Percentiles rank a stretch among this genome's conserved stretches.
Conservation (phyloP, 2,797 vertebrate genomes). For the Furcifer pardalis region DNA sequence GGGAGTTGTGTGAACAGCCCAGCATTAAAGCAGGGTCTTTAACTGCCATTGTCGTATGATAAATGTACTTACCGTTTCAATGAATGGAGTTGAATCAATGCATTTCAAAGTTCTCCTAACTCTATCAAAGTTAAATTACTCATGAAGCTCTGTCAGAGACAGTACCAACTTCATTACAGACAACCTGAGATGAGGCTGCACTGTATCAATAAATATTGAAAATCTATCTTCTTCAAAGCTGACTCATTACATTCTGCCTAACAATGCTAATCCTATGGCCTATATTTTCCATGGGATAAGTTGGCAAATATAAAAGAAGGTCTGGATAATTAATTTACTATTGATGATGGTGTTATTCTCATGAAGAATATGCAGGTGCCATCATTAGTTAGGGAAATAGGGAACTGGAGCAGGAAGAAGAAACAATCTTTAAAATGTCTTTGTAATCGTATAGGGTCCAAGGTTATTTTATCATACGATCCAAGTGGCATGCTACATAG, state of each 20-base stretch:
- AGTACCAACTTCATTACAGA: slow-evolving; percentile 32
- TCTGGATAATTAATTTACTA: slow-evolving; percentile 42
- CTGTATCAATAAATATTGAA: slow-evolving; percentile 35
- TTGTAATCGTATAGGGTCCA: background rate
- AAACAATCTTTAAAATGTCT: no score
- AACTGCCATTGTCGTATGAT: background rate
- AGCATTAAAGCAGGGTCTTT: background rate
- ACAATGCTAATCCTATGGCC: background rate
- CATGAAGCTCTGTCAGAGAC: slow-evolving; percentile 35
- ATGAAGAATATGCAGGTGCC: background rate
- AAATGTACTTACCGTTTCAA: slow-evolving; percentile 20
- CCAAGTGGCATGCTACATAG: background rate
- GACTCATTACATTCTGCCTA: slow-evolving; percentile 16
- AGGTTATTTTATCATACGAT: background rate
- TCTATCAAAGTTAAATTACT: slow-evolving; percentile 34
- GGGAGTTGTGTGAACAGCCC: background rate
- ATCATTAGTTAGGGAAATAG: background rate
- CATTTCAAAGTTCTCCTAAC: slow-evolving; percentile 39
- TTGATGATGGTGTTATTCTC: background rate
- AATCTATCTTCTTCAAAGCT: slow-evolving; percentile 34
- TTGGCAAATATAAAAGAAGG: slow-evolving; percentile 35
- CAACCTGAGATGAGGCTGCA: slow-evolving; percentile 22
- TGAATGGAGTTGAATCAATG: background rate
- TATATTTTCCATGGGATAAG: slow-evolving; percentile 35
- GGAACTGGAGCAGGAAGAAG: background rate